Conservation (phyloP, 1,140 invertebrate genomes). For the Pseudomyrmex gracilis region DNA sequence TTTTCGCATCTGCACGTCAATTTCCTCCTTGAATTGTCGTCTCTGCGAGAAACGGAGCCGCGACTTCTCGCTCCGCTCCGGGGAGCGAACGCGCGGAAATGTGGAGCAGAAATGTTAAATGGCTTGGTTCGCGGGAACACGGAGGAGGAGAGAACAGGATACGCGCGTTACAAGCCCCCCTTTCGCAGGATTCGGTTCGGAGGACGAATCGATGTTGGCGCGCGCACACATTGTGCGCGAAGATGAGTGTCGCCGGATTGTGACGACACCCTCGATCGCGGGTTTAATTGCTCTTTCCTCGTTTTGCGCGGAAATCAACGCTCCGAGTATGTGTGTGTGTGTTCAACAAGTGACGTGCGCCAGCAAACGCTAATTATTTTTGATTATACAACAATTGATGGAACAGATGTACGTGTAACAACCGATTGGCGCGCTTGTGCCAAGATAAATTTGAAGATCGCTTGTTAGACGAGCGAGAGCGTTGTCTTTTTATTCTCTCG, state of each 20-base stretch:
- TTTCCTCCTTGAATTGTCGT: conserved; percentile 16
- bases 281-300: conserved; percentile 45
- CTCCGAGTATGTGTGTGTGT: neutral
- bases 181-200: conserved; percentile 12
- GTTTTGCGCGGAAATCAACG: conserved; percentile 28
- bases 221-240: conserved; percentile 21
- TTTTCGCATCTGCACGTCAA: conserved; percentile 25
- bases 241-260: conserved; percentile 52
- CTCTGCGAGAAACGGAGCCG: conserved; percentile 28
- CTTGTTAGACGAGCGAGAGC: conserved; percentile 9
- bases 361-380: conserved; percentile 11
- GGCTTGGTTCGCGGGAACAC: neutral
- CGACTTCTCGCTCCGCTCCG: conserved; percentile 5
- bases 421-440: neutral
- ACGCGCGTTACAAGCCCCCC: neutral
- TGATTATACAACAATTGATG: neutral
- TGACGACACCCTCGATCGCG: conserved; percentile 28
- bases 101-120: conserved; percentile 37
- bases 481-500: neutral
- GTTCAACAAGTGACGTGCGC: neutral
- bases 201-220: conserved; percentile 1
- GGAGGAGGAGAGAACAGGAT: neutral
- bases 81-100: conserved; percentile 4
- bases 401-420: neutral
- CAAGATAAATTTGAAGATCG: neutral